Percentiles rank a stretch among this genome's conserved stretches.
Evolutionary conservation across 2,113 vertebrate genomes (phyloP).

Genomic region (Ancistrus triradiatus): DNA sequence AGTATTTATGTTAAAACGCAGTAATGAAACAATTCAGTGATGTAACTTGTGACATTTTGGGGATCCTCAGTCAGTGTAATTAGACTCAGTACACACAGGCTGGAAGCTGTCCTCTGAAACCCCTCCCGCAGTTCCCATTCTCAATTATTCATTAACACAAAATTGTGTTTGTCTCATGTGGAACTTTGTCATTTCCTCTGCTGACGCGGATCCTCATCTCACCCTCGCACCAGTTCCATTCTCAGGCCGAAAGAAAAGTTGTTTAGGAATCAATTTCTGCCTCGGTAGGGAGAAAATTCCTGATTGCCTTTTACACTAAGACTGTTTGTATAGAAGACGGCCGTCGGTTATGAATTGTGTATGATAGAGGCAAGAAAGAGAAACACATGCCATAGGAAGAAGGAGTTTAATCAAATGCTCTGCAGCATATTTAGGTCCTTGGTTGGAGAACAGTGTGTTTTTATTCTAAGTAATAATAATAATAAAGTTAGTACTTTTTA

Average conservation of each 20-base stretch:
- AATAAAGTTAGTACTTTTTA: no score
- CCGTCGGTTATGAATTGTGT: conserved; percentile 72
- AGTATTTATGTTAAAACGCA: no score
- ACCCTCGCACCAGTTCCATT: conserved; percentile 60
- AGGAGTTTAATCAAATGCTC: conserved; percentile 60
- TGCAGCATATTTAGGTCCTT: no score
- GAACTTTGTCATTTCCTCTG: conserved; percentile 67
- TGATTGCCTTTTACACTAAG: conserved; percentile 69
- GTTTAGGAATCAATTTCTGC: conserved; percentile 66
- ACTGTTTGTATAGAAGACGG: conserved; percentile 68
- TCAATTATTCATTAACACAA: conserved; percentile 77
- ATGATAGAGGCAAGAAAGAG: conserved; percentile 57
- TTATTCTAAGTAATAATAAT: no score
- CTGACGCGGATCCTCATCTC: conserved; percentile 53
- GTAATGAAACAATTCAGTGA: background rate
- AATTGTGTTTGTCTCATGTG: conserved; percentile 76
- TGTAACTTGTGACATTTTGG: background rate
- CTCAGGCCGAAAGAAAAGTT: conserved; percentile 54
- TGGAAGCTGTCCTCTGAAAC: conserved; percentile 2
- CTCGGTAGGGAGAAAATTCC: conserved; percentile 61
- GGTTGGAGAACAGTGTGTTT: no score
- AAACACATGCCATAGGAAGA: conserved; percentile 54
- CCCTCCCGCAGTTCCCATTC: background rate
- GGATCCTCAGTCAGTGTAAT: conserved; percentile 10
- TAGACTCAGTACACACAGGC: conserved; percentile 2